These are phyloP conservation scores for Perca schrenkii DNA, from an alignment of 2,113 vertebrate species.

Conservation along the genomic window DNA sequence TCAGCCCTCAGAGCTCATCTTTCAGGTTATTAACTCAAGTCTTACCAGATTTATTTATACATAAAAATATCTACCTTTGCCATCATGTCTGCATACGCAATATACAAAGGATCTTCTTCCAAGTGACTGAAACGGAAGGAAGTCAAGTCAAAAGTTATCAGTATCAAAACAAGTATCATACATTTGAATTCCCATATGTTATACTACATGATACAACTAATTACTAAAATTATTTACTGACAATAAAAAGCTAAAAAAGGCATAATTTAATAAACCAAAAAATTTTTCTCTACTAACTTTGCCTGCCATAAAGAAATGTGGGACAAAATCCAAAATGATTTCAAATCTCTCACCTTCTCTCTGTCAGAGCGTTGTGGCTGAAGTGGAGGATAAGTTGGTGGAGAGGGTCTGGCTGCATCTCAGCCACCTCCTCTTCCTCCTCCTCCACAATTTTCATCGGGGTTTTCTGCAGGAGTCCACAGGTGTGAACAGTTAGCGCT, in stretches of 20 bases:
- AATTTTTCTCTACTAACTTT: not conserved
- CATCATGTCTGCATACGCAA: conserved; percentile 99
- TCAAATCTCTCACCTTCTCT: conserved; percentile 89
- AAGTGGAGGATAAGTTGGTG: conserved; percentile 98
- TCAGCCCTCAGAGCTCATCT: not conserved
- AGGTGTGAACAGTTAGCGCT: conserved; percentile 50
- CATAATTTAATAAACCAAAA: no score
- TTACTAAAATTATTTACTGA: no score
- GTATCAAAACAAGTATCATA: not conserved
- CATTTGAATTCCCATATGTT: not conserved
- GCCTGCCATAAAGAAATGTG: not conserved
- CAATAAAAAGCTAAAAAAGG: no score
- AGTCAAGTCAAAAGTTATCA: conserved; percentile 4
- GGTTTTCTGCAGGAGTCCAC: conserved; percentile 88
- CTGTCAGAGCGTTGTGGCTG: conserved; percentile 95
- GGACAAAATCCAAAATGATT: no score
- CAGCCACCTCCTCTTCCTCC: conserved; percentile 92
- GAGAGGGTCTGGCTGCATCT: conserved; percentile 93
- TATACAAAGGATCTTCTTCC: conserved; percentile 94
- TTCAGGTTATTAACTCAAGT: not conserved
- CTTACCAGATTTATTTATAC: not conserved
- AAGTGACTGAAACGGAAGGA: conserved; percentile 84
- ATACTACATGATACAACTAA: not conserved
- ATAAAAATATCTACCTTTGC: conserved; percentile 88
- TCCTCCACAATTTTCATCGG: conserved; percentile 90